Conservation (phyloP, 2,888 invertebrate genomes). For the Tetragnatha montana region DNA sequence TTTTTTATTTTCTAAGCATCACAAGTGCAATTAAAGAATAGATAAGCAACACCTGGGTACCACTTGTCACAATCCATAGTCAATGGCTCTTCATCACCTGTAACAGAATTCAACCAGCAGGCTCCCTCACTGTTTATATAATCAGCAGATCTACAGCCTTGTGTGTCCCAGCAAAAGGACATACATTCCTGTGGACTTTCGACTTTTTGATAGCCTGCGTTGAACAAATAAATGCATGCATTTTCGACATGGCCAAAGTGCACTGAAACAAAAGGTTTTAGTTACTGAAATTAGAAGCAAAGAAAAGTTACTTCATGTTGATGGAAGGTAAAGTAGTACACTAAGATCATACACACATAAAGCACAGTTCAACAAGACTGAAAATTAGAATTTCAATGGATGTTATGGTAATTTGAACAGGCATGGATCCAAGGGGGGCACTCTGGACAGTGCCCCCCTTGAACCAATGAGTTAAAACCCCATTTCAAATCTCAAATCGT, state of each 20-base stretch:
- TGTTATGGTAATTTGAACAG: too few relatives aligned
- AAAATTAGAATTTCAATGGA: too few relatives aligned
- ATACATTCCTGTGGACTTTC: slow-evolving; percentile 58
- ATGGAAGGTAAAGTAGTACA: neutral
- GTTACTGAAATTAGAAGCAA: neutral
- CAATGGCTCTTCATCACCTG: slow-evolving; percentile 61
- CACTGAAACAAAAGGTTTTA: slow-evolving; percentile 41
- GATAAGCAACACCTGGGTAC: slow-evolving; percentile 62
- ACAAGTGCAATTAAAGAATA: slow-evolving; percentile 69
- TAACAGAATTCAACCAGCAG: slow-evolving; percentile 66
- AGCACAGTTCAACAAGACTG: too few relatives aligned
- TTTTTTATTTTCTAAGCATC: slow-evolving; percentile 6
- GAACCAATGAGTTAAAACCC: too few relatives aligned
- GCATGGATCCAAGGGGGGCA: too few relatives aligned
- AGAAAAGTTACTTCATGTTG: neutral
- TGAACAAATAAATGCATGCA: slow-evolving; percentile 66
- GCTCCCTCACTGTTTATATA: slow-evolving; percentile 52
- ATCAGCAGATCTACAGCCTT: slow-evolving; percentile 66
- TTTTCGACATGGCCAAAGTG: slow-evolving; percentile 57
- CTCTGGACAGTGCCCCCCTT: too few relatives aligned
- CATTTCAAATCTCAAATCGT: too few relatives aligned
- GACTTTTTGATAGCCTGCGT: slow-evolving; percentile 59
- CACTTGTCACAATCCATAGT: slow-evolving; percentile 55
- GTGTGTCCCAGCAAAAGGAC: slow-evolving; percentile 65
- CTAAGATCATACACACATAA: neutral